Evolutionary conservation across 1,140 invertebrate genomes (phyloP).

Genomic region (Sycobia sp.): DNA sequence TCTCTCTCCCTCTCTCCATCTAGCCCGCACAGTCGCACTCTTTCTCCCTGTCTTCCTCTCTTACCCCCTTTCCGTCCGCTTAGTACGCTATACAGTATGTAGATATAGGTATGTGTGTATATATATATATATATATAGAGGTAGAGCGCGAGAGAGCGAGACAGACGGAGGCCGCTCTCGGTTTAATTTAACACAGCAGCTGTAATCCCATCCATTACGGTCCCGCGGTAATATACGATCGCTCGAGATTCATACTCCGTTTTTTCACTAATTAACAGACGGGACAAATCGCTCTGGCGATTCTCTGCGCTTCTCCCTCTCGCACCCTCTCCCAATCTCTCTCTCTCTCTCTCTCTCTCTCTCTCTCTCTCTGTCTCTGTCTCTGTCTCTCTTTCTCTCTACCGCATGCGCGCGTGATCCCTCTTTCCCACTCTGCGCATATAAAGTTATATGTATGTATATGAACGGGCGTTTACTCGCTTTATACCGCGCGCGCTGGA

Average conservation of each 20-base stretch:
- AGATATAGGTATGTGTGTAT: too few species aligned
- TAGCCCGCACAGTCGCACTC: background rate
- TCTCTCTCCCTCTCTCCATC: conserved; percentile 25
- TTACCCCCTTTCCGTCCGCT: too few species aligned
- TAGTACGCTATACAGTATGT: too few species aligned
- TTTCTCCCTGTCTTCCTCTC: conserved; percentile 4
- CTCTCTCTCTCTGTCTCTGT: background rate
- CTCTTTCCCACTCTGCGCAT: too few species aligned
- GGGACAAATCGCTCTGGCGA: conserved; percentile 61
- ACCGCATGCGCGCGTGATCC: background rate
- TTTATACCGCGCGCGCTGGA: too few species aligned
- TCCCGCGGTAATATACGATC: conserved; percentile 63
- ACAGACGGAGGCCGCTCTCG: conserved; percentile 34
- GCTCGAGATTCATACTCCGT: conserved; percentile 64
- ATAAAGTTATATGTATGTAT: too few species aligned
- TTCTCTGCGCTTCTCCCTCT: conserved; percentile 27
- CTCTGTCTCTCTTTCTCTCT: background rate
- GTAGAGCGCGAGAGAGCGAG: background rate
- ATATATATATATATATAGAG: background rate
- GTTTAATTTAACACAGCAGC: conserved; percentile 65
- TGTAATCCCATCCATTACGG: conserved; percentile 65
- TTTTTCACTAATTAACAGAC: conserved; percentile 66
- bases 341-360: background rate
- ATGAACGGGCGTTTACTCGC: too few species aligned
- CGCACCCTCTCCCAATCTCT: background rate